These are phyloP conservation scores for Apoda limacodes DNA, from an alignment of 2,888 invertebrate genomes.

Conservation along the genomic window DNA sequence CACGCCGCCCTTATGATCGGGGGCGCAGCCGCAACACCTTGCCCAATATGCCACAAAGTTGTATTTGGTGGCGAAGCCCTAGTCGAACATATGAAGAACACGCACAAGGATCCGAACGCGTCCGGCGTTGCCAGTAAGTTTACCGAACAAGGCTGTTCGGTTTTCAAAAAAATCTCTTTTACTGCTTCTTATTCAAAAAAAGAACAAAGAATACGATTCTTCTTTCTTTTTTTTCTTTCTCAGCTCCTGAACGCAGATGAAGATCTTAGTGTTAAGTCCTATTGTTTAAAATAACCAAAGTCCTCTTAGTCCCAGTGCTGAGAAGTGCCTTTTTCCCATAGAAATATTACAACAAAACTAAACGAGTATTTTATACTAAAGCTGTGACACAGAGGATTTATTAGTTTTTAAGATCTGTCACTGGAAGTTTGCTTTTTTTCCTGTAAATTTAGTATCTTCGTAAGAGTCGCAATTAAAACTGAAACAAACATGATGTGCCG, in stretches of 20 bases:
- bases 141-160: slow-evolving; percentile 32
- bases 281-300: too few relatives aligned
- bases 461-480: too few relatives aligned
- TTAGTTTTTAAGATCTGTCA: slow-evolving; percentile 52
- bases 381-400: slow-evolving; percentile 43
- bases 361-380: slow-evolving; percentile 20
- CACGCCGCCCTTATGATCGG: slow-evolving; percentile 92
- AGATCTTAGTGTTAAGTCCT: too few relatives aligned
- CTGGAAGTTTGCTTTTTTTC: slow-evolving; percentile 65
- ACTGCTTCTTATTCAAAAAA: too few relatives aligned
- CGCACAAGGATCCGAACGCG: slow-evolving; percentile 93
- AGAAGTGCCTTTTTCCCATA: too few relatives aligned
- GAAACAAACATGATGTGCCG: neutral
- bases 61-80: slow-evolving; percentile 93
- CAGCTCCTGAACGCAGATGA: slow-evolving; percentile 2
- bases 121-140: slow-evolving; percentile 91
- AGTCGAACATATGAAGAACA: slow-evolving; percentile 96
- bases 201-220: slow-evolving; percentile 1
- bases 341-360: too few relatives aligned
- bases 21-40: slow-evolving; percentile 91
- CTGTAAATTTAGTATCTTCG: slow-evolving; percentile 18
- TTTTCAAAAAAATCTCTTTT: slow-evolving; percentile 20
- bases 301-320: too few relatives aligned
- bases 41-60: slow-evolving; percentile 94
- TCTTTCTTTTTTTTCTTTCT: neutral